A percentile compares a stretch with the other conserved stretches of the same genome.
Evolutionary conservation across 2,888 invertebrate genomes (phyloP).

Genomic region (Cremastinae sp.): DNA sequence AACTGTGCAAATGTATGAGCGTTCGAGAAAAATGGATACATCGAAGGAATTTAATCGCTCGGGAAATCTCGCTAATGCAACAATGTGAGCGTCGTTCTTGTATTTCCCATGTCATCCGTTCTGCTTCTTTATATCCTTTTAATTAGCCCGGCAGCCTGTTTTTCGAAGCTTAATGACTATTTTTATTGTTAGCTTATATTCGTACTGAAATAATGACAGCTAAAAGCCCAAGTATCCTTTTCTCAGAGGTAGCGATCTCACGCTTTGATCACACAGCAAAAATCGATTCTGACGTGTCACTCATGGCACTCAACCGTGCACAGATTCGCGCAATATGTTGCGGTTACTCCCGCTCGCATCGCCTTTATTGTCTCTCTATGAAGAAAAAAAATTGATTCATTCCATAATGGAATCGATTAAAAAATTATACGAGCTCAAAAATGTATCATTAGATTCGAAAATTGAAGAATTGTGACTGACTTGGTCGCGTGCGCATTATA

Average conservation of each 20-base stretch:
- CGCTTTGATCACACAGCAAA: slow-evolving; percentile 32
- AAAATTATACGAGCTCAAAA: too few species aligned
- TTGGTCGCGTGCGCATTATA: too few species aligned
- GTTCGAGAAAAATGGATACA: not conserved
- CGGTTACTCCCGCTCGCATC: too few species aligned
- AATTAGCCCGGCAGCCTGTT: not conserved
- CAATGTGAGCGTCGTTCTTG: not conserved
- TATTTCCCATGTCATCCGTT: not conserved
- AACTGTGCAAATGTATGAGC: too few species aligned
- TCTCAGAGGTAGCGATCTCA: slow-evolving; percentile 15
- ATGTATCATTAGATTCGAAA: too few species aligned
- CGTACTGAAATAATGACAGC: slow-evolving; percentile 10
- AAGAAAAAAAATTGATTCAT: too few species aligned
- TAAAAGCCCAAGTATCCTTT: slow-evolving; percentile 26
- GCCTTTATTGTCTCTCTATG: too few species aligned
- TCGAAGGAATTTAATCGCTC: slow-evolving; percentile 1
- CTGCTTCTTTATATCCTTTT: not conserved
- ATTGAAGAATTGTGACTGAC: too few species aligned
- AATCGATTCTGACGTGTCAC: slow-evolving; percentile 1
- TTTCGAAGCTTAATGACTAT: not conserved
- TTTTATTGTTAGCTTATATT: not conserved
- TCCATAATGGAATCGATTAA: too few species aligned
- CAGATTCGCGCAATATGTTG: not conserved
- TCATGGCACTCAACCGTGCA: not conserved
- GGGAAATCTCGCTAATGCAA: not conserved